Percentiles rank a stretch among this genome's conserved stretches.
Evolutionary conservation across 2,113 vertebrate genomes (phyloP).

Genomic region (Oreotragus oreotragus): DNA sequence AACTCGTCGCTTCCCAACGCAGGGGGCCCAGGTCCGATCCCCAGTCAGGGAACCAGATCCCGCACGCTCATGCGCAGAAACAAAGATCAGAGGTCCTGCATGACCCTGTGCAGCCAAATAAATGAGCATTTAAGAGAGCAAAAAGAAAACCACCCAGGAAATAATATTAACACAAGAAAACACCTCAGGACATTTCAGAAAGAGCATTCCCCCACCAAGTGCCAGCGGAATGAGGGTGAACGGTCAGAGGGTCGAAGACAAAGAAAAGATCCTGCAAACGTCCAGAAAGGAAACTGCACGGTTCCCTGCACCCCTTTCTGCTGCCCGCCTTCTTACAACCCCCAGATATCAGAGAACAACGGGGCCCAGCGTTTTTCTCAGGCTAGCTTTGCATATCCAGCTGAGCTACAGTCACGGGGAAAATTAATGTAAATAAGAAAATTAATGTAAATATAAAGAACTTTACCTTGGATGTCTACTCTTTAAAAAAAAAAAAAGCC

Average conservation of each 20-base stretch:
- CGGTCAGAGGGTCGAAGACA: background rate
- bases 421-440: too few relatives aligned
- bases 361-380: background rate
- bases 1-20: rapidly evolving
- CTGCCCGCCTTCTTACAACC: rapidly evolving
- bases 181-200: background rate
- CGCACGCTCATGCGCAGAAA: rapidly evolving
- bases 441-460: background rate
- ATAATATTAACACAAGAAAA: background rate
- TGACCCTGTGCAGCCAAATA: background rate
- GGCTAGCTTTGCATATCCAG: background rate
- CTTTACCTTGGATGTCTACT: background rate
- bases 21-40: background rate
- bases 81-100: background rate
- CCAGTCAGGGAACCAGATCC: background rate
- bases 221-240: background rate
- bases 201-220: background rate
- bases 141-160: background rate
- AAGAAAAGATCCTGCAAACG: background rate
- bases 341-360: background rate
- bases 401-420: background rate
- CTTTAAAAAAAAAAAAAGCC: background rate
- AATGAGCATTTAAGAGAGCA: background rate
- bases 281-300: background rate
- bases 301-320: background rate